Conservation (phyloP, 2,888 invertebrate genomes). For the Polia nebulosa region DNA sequence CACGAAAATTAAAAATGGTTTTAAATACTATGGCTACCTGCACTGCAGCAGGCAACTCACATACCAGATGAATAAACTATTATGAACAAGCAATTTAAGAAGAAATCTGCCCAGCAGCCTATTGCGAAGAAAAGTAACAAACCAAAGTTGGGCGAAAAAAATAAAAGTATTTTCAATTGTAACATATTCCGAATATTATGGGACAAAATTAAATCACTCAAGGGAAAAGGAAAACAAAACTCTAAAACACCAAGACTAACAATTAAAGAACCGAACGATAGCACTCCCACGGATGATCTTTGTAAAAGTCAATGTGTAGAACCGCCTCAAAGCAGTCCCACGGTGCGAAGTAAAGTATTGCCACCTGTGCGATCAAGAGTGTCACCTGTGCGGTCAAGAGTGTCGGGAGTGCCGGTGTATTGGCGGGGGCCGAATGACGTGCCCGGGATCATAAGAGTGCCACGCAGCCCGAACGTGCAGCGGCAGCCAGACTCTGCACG, state of each 20-base stretch:
- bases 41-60: slow-evolving; percentile 7
- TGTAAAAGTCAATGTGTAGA: slow-evolving; percentile 1
- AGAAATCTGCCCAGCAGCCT: background rate
- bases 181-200: too few species aligned
- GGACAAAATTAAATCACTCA: background rate
- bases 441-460: background rate
- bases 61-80: slow-evolving; percentile 14
- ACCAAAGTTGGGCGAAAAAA: too few species aligned
- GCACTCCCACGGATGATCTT: background rate
- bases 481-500: background rate
- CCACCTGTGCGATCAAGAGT: background rate
- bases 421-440: background rate
- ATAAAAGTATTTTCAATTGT: too few species aligned
- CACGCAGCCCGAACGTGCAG: background rate
- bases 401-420: too few species aligned
- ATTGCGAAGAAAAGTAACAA: background rate
- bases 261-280: too few species aligned
- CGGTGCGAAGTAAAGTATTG: too few species aligned
- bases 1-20: slow-evolving; percentile 26
- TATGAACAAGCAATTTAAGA: background rate
- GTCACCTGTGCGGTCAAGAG: background rate
- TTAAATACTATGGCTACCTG: slow-evolving; percentile 14
- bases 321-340: rapidly evolving
- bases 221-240: too few species aligned
- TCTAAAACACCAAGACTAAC: too few species aligned